These are phyloP conservation scores for Zygothrica quintamaculata DNA, from an alignment of 2,888 invertebrate species.

Conservation along the genomic window DNA sequence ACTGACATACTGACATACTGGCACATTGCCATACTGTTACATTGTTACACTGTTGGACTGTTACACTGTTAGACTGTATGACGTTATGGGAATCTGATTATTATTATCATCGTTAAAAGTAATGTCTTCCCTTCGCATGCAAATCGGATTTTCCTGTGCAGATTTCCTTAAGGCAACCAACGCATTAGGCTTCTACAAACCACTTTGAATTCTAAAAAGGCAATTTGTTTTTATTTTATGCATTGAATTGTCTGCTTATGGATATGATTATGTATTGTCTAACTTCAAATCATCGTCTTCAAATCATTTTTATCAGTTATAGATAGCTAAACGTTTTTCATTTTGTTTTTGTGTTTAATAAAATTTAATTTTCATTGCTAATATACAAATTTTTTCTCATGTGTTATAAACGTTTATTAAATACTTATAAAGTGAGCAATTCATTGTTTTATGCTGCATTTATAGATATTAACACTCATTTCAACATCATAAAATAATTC, in stretches of 20 bases:
- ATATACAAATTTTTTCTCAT: too few species aligned
- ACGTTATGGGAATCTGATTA: conserved; percentile 73
- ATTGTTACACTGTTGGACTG: conserved; percentile 10
- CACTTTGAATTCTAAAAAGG: conserved; percentile 71
- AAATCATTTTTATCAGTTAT: background rate
- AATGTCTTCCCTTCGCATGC: conserved; percentile 38
- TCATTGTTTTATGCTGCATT: conserved; percentile 16
- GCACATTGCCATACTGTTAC: conserved; percentile 1
- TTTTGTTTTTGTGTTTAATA: too few species aligned
- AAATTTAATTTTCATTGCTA: too few species aligned
- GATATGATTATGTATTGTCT: background rate
- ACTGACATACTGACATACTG: too few species aligned
- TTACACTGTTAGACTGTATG: conserved; percentile 28
- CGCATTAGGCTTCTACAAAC: conserved; percentile 55
- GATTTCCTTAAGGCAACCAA: conserved; percentile 63
- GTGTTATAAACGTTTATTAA: conserved; percentile 8
- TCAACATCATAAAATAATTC: conserved; percentile 55
- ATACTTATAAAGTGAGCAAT: background rate
- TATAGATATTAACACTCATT: conserved; percentile 31
- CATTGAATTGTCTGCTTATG: conserved; percentile 25
- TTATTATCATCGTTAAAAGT: conserved; percentile 76
- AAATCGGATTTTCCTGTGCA: conserved; percentile 56
- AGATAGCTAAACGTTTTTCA: background rate
- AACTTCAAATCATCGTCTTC: background rate
- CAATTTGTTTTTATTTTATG: conserved; percentile 67